A percentile compares a stretch with the other conserved stretches of the same genome.
These are phyloP conservation scores for Cheilosia scutellata DNA, from an alignment of 2,888 invertebrate species.

Conservation along the genomic window DNA sequence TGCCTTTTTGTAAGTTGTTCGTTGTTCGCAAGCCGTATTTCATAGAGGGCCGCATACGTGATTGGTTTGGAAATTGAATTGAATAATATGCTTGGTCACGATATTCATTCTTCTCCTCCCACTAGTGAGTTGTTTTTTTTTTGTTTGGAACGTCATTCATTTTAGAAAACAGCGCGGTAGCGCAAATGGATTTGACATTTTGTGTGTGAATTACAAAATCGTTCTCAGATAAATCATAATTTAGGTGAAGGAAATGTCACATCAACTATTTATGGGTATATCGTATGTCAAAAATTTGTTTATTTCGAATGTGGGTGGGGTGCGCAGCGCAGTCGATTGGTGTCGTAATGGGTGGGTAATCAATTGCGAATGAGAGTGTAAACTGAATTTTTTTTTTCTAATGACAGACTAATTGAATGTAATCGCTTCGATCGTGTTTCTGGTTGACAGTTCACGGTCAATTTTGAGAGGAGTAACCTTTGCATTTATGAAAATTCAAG, in stretches of 20 bases:
- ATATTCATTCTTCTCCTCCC: constrained; percentile 58
- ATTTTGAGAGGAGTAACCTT: not conserved
- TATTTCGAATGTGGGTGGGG: not conserved
- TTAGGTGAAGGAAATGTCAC: constrained; percentile 46
- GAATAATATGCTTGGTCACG: constrained; percentile 70
- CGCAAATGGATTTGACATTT: constrained; percentile 33
- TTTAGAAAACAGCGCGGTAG: constrained; percentile 54
- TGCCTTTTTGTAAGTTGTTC: constrained; percentile 39
- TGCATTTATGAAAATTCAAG: not conserved
- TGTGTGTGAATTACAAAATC: constrained; percentile 34
- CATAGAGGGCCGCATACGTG: constrained; percentile 58
- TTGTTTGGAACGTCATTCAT: constrained; percentile 57
- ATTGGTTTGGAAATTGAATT: constrained; percentile 71
- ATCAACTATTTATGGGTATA: not conserved
- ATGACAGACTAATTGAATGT: constrained; percentile 1
- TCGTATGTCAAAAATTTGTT: constrained; percentile 27
- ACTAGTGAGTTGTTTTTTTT: constrained; percentile 27
- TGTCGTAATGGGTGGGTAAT: constrained; percentile 16
- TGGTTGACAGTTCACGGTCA: constrained; percentile 5
- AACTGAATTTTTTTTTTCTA: constrained; percentile 28
- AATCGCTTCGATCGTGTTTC: constrained; percentile 18
- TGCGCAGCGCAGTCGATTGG: not conserved
- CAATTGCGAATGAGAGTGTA: constrained; percentile 27
- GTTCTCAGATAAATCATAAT: constrained; percentile 55
- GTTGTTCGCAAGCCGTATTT: constrained; percentile 35